Percentiles rank a stretch among this genome's conserved stretches.
phyloP scores from a whole-genome alignment of 1,140 invertebrate species.

The Orussus abietinus region DNA sequence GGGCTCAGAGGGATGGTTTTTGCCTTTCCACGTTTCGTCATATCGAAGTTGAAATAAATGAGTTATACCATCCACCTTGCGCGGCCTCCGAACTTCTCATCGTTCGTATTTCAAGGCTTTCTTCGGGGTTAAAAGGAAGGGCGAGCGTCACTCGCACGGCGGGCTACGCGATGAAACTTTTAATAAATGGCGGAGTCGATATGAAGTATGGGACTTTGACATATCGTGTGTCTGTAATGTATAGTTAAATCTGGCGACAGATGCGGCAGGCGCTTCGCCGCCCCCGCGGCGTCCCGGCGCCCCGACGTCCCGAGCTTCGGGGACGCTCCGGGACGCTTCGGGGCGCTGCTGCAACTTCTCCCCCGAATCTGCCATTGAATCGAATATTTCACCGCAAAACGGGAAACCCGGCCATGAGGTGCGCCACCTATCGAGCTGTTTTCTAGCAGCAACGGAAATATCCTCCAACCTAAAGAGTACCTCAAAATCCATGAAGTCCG shows the following conservation, averaged over 20 bases:
- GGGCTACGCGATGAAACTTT: constrained; percentile 51
- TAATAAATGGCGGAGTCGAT: constrained; percentile 57
- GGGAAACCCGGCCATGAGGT: no score
- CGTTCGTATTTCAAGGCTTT: constrained; percentile 34
- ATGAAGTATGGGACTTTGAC: constrained; percentile 57
- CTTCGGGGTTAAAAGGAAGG: constrained; percentile 26
- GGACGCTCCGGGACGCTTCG: no score
- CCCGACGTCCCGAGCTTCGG: no score
- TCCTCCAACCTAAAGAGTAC: no score
- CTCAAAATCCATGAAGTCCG: no score
- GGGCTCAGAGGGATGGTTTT: no score
- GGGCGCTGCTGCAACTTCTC: no score
- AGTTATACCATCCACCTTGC: background rate
- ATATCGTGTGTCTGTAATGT: constrained; percentile 57
- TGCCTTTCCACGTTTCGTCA: constrained; percentile 10
- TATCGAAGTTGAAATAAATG: background rate
- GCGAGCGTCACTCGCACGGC: constrained; percentile 28
- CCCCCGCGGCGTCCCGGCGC: constrained; percentile 29
- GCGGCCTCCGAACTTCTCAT: constrained; percentile 22
- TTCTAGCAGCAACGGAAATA: no score
- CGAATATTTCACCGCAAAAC: constrained; percentile 26
- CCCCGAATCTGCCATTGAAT: constrained; percentile 24
- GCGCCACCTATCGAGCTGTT: no score
- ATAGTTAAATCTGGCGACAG: constrained; percentile 56
- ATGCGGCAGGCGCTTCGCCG: constrained; percentile 43